Evolutionary conservation across 2,888 invertebrate genomes (phyloP).

Genomic region (Plagodis dolabraria): DNA sequence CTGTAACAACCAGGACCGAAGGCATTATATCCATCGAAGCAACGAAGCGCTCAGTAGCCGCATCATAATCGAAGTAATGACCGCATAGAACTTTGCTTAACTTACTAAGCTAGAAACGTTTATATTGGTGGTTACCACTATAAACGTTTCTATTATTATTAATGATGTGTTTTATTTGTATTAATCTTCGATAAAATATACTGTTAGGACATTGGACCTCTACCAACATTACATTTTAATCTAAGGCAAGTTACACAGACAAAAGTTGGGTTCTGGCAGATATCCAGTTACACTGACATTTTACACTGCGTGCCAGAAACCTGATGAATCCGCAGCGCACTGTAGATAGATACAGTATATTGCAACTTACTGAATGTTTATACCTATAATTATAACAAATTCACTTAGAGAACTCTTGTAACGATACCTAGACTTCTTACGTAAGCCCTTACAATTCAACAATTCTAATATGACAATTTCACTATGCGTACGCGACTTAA

Average conservation of each 20-base stretch:
- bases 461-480: no score
- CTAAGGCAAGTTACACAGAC: slow-evolving; percentile 34
- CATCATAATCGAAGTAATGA: no score
- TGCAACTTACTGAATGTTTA: slow-evolving; percentile 8
- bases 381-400: no score
- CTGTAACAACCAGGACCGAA: no score
- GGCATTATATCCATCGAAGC: no score
- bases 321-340: slow-evolving; percentile 31
- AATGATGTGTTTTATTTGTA: slow-evolving; percentile 5
- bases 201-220: slow-evolving; percentile 37
- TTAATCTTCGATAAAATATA: slow-evolving; percentile 6
- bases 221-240: slow-evolving; percentile 40
- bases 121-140: no score
- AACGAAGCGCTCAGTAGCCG: no score
- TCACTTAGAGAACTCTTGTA: slow-evolving; percentile 8
- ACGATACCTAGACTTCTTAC: background rate
- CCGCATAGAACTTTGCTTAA: no score
- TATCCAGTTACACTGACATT: slow-evolving; percentile 59
- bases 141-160: no score
- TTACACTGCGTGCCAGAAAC: slow-evolving; percentile 47
- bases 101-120: no score
- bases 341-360: slow-evolving; percentile 15
- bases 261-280: slow-evolving; percentile 47
- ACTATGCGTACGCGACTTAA: no score
- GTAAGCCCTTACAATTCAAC: no score